Base-by-base conservation (phyloP, 2,888 invertebrate genomes). In the Antitype chi region DNA sequence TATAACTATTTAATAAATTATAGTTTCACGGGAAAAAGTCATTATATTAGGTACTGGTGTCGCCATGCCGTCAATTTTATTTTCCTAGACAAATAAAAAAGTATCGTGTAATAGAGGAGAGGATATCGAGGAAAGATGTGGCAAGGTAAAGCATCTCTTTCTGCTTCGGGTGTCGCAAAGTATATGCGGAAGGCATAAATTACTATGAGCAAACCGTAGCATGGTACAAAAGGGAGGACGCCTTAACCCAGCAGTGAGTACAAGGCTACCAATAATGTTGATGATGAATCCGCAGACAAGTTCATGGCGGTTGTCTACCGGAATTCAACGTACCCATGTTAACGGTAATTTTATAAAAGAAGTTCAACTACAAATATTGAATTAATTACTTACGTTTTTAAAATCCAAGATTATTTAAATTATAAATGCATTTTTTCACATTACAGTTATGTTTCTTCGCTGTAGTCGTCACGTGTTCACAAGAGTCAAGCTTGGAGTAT, bases 371-470 rank as follows among this genome's bases (percentile, higher is more conserved):
- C 28, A 25, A 5, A 9, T 17, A 20, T 20, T 20, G 4, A 28
- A 28, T 20, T 28, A 28, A 20, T 20, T 28, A 28, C 13, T 13
- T 23, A 32, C 20, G 7, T 32, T 23, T 32, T 63, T 38, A 8
- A 13, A 32, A 62, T 38, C 2, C 43, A 15, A 53, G n/a, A 38
- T 25, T 38, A 62, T 25, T 47, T 32, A 0, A 23, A 73, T 55
- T 55, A 3, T 38, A 43, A 57, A 57, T 17, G 2, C 3, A 13
- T 6, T 38, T 62, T 52, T 66, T 59, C 28, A 9, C 47, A 57
- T 64, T n/a, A 20, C 64, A 76, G 64, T 28, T 74, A 28, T 74
- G 59, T 59, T 59, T 74, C 64, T 52, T 66, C 52, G 15, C 75
- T 28, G 15, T 43, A 28, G 57, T 57, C 23, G 17, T 66, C 28